These are phyloP conservation scores for Bubalus kerabau DNA, from an alignment of 2,113 vertebrate genomes.

Conservation along the genomic window DNA sequence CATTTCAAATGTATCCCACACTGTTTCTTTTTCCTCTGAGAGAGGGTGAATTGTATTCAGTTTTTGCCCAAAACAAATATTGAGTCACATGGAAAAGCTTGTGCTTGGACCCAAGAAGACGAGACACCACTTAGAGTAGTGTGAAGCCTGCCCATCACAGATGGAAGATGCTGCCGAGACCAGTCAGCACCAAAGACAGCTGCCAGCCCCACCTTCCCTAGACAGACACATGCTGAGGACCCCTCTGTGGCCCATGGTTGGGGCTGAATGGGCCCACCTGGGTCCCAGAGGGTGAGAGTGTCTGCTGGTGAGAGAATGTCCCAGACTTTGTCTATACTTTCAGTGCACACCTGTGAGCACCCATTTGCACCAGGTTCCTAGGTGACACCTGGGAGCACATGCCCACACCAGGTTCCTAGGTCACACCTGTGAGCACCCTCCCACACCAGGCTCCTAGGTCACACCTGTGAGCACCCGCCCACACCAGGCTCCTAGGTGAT, in stretches of 20 bases:
- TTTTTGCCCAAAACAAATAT: background rate
- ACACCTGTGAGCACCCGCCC: no score
- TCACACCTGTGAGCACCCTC: background rate
- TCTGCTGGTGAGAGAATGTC: background rate
- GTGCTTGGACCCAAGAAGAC: no score
- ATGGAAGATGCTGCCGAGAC: background rate
- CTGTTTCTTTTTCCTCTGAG: background rate
- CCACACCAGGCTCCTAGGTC: accelerated
- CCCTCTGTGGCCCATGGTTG: background rate
- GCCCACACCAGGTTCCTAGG: background rate
- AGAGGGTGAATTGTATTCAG: background rate
- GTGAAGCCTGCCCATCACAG: accelerated
- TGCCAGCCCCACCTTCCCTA: background rate
- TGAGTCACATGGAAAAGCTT: background rate
- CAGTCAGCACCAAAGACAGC: accelerated
- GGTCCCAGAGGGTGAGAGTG: background rate
- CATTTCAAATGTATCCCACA: background rate
- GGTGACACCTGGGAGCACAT: background rate
- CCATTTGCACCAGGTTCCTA: background rate
- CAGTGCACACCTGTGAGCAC: no score
- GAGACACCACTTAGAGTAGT: background rate
- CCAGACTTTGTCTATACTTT: background rate
- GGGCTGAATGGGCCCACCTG: no score
- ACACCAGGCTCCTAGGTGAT: accelerated
- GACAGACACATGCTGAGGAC: background rate